These are phyloP conservation scores for Achatina immaculata DNA, from an alignment of 1,140 invertebrate species.

Conservation along the genomic window DNA sequence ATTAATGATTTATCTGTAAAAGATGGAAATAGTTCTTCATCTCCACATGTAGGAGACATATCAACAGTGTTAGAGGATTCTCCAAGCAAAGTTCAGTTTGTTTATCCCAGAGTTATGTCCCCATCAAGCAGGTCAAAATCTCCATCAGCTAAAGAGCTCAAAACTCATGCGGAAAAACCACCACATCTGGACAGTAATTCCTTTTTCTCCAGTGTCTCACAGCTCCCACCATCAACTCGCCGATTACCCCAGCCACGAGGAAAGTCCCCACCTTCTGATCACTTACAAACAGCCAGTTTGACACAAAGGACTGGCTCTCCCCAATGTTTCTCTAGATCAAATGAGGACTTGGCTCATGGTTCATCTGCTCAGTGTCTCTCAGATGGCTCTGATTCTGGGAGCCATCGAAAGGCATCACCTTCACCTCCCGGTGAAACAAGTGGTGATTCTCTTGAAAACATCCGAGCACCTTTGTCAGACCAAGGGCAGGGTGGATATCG, in stretches of 20 bases:
- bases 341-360: not conserved
- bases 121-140: not conserved
- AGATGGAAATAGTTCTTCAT: not conserved
- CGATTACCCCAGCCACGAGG: slow-evolving; percentile 6
- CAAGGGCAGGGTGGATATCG: slow-evolving; percentile 36
- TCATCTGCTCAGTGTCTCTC: slow-evolving; percentile 10
- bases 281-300: not conserved
- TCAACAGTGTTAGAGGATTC: not conserved
- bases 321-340: not conserved
- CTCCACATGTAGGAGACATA: not conserved
- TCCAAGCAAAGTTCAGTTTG: not conserved
- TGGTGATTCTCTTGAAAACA: slow-evolving; percentile 40
- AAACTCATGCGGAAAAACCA: not conserved
- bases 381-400: slow-evolving; percentile 19
- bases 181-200: not conserved
- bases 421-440: slow-evolving; percentile 37
- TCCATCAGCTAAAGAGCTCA: not conserved
- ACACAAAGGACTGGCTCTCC: not conserved
- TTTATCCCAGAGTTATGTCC: not conserved
- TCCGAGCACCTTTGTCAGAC: slow-evolving; percentile 37
- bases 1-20: slow-evolving; percentile 10
- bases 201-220: not conserved
- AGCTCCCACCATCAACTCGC: not conserved
- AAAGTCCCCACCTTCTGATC: not conserved
- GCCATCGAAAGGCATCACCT: not conserved